Conservation (phyloP, 2,113 vertebrate genomes). For the Nycticryphes semicollaris region DNA sequence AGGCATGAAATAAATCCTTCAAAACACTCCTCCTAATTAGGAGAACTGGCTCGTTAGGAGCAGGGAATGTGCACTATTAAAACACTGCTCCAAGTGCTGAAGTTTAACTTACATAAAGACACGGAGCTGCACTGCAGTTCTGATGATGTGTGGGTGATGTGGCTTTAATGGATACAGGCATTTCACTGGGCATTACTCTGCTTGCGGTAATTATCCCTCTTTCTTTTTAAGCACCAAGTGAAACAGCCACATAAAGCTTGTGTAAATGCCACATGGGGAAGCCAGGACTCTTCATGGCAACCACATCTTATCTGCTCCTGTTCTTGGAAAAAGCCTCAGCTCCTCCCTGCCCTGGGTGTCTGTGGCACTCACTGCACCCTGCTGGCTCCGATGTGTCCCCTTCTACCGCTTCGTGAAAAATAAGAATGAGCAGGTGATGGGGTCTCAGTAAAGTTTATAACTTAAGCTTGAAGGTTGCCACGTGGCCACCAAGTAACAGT, state of each 20-base stretch:
- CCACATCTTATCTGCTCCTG: not conserved
- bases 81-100: not conserved
- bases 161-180: slow-evolving; percentile 6
- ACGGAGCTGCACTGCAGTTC: not conserved
- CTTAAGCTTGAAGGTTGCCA: not conserved
- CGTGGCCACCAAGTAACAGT: not conserved
- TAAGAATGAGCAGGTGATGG: not conserved
- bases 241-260: slow-evolving; percentile 34
- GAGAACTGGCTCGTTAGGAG: not conserved
- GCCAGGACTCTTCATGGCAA: not conserved
- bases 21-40: not conserved
- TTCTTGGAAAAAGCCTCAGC: not conserved
- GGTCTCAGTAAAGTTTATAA: not conserved
- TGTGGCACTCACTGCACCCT: rapidly evolving
- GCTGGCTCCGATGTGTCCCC: rapidly evolving
- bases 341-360: not conserved
- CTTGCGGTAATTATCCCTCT: not conserved
- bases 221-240: slow-evolving; percentile 35
- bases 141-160: not conserved
- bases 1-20: rapidly evolving
- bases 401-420: not conserved
- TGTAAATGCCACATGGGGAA: not conserved
- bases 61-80: rapidly evolving
- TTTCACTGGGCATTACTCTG: not conserved
- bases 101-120: not conserved